Conservation (phyloP, 2,888 invertebrate species). For the Scelioninae gen. 2 region DNA sequence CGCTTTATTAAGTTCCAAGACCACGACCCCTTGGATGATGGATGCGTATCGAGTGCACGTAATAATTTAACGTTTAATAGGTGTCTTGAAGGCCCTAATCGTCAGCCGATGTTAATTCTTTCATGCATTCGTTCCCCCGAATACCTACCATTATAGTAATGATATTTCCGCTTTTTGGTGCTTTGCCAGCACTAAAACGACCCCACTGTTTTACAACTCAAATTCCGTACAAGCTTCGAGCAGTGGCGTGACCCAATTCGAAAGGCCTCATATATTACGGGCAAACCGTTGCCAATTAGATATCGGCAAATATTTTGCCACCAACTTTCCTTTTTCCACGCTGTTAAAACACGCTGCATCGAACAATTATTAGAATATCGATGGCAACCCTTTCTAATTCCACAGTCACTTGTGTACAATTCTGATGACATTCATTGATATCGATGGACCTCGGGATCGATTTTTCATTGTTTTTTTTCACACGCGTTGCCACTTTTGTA, state of each 20-base stretch:
- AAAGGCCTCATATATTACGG: constrained; percentile 50
- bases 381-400: constrained; percentile 7
- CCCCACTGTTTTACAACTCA: constrained; percentile 59
- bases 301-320: constrained; percentile 46
- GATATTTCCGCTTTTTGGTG: constrained; percentile 59
- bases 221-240: constrained; percentile 54
- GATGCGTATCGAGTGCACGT: constrained; percentile 35
- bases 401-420: constrained; percentile 7
- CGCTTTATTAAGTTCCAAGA: no score
- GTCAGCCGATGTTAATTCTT: constrained; percentile 57
- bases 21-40: constrained; percentile 11
- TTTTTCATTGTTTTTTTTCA: constrained; percentile 12
- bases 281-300: constrained; percentile 55
- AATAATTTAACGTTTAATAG: constrained; percentile 48
- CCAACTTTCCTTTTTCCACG: constrained; percentile 8
- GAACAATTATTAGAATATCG: constrained; percentile 9
- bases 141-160: constrained; percentile 58
- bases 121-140: constrained; percentile 52
- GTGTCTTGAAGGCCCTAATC: constrained; percentile 45
- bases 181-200: constrained; percentile 58
- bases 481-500: no score
- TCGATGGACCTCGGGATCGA: constrained; percentile 4
- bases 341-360: constrained; percentile 4
- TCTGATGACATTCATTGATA: constrained; percentile 18
- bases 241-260: constrained; percentile 56